Base-by-base conservation (phyloP, 2,888 invertebrate genomes). In the Idaea biselata region DNA sequence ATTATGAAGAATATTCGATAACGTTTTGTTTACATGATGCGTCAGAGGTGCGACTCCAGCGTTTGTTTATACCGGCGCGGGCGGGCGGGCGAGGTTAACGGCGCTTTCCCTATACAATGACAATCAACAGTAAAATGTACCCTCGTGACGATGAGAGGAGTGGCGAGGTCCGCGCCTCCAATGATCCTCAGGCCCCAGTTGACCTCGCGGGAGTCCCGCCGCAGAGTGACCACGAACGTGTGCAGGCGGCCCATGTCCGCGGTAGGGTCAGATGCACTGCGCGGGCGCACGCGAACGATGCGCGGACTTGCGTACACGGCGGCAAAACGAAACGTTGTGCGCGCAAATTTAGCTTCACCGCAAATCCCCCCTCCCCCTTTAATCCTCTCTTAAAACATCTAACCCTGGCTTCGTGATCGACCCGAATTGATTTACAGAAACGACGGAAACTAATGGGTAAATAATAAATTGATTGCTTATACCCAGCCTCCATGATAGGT, bases 101-200 rank as follows among this genome's bases (percentile, higher is more conserved):
- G 16, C 14, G 55, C 7, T 58, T 33, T 60, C 59, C 59, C 58
- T 56, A 63, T 65, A 59, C 61, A 17, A 60, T 61, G 31, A 58
- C 55, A 56, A 62, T 57, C 56, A 56, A 58, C 32, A 58, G 59
- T 64, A 71, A 71, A 74, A 73, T 81, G 82, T 95, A 97, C 97
- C 95, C 96, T 96, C 72, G 97, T 97, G 85, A 98, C 95, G 87
- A 97, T 96, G 83, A 98, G 94, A 68, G 97, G 97, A 60, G 96
- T 95, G 81, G 96, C 96, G 79, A 97, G 94, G 93, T 97, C 97
- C 72, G 96, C 94, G 76, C 97, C 97, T 76, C 97, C 97, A 72
- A 97, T 96, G 74, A 97, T 94, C 77, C 97, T 95, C 78, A 97
- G 96, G 66, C 97, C 97, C 97, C 97, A 97, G 80, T 96, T 95